phyloP scores from a whole-genome alignment of 2,888 invertebrate species.

The Osedax fenrisi region DNA sequence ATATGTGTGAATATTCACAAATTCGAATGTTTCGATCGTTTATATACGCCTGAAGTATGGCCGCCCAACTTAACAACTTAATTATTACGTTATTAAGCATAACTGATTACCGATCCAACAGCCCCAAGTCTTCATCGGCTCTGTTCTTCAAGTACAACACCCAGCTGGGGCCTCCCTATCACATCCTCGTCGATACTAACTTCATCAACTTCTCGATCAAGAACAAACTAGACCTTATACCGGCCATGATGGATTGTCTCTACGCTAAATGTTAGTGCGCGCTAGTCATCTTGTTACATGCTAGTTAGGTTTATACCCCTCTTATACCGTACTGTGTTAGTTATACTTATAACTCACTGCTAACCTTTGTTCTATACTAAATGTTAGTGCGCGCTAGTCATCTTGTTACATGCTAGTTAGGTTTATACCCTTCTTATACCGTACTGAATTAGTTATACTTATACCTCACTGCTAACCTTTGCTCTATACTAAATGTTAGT shows the following conservation, averaged over 20 bases:
- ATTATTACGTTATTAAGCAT: no score
- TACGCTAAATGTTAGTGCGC: slow-evolving; percentile 75
- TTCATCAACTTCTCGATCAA: slow-evolving; percentile 97
- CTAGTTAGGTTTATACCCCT: slow-evolving; percentile 8
- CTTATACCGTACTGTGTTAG: not conserved
- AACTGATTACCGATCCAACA: slow-evolving; percentile 35
- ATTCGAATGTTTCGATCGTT: no score
- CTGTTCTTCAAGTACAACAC: slow-evolving; percentile 94
- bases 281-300: no score
- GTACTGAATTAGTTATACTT: no score
- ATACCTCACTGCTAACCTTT: no score
- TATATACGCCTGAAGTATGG: no score
- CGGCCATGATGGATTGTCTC: slow-evolving; percentile 96
- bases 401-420: no score
- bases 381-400: not conserved
- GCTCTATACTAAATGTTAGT: no score
- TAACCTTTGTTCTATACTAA: not conserved
- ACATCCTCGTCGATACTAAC: slow-evolving; percentile 88
- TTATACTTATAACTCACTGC: no score
- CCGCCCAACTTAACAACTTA: no score
- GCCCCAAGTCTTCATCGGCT: slow-evolving; percentile 62
- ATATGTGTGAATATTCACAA: no score
- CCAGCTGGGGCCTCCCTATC: slow-evolving; percentile 93
- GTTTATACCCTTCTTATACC: no score
- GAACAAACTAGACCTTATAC: slow-evolving; percentile 86